phyloP scores from a whole-genome alignment of 2,888 invertebrate species.

The Aphodius granarius region DNA sequence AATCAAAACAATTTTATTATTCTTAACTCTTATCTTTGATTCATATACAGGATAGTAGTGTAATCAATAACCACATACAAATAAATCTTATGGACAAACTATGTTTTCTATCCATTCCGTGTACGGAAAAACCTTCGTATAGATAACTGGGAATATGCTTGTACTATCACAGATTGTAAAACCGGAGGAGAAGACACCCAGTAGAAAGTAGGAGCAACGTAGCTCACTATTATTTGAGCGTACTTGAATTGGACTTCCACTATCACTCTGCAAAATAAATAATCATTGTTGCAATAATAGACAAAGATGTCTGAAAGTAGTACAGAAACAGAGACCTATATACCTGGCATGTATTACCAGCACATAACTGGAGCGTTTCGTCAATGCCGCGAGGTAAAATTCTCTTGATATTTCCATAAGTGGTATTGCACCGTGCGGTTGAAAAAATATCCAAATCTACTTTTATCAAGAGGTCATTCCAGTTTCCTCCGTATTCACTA shows the following conservation, averaged over 20 bases:
- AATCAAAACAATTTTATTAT: no score
- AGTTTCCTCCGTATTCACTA: slow-evolving; percentile 28
- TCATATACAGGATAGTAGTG: no score
- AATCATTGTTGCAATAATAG: no score
- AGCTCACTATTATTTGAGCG: slow-evolving; percentile 41
- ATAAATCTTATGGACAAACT: slow-evolving; percentile 53
- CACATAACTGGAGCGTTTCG: slow-evolving; percentile 17
- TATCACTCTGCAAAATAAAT: slow-evolving; percentile 59
- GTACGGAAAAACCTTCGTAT: slow-evolving; percentile 51
- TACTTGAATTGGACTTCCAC: slow-evolving; percentile 65
- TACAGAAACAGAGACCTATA: no score
- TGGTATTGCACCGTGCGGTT: slow-evolving; percentile 43
- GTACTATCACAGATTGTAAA: slow-evolving; percentile 49
- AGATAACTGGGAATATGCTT: slow-evolving; percentile 49
- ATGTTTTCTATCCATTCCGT: slow-evolving; percentile 54
- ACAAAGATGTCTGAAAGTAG: no score
- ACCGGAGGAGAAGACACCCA: slow-evolving; percentile 56
- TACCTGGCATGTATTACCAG: slow-evolving; percentile 24
- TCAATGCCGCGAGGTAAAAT: slow-evolving; percentile 19
- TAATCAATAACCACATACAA: background rate
- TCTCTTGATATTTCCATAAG: slow-evolving; percentile 9
- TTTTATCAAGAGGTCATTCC: slow-evolving; percentile 49
- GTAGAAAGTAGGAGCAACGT: slow-evolving; percentile 53
- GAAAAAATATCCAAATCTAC: slow-evolving; percentile 51
- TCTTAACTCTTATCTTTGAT: no score